Percentiles rank a stretch among this genome's conserved stretches.
Conservation (phyloP, 2,797 vertebrate genomes). For the Coregonus suidteri region DNA sequence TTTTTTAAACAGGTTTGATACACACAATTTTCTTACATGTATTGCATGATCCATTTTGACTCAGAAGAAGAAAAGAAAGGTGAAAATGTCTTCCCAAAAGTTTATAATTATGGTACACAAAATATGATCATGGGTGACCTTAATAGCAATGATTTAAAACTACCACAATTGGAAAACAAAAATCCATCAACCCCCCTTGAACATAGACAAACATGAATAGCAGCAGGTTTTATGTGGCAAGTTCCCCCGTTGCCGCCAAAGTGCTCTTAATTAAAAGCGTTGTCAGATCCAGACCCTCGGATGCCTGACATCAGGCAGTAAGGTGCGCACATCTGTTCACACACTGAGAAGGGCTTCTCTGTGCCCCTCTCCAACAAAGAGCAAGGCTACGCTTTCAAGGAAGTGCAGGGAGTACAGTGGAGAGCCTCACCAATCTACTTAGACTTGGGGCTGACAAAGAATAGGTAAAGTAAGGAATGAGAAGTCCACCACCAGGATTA, state of each 20-base stretch:
- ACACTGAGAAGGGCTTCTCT: constrained; percentile 47
- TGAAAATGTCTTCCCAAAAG: too few species aligned
- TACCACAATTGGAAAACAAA: constrained; percentile 35
- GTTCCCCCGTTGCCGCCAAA: constrained; percentile 88
- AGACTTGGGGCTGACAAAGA: constrained; percentile 46
- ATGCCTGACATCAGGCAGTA: constrained; percentile 83
- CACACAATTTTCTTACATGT: constrained; percentile 11
- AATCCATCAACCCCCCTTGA: constrained; percentile 54
- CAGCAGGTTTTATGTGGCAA: constrained; percentile 86
- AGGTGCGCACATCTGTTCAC: constrained; percentile 78
- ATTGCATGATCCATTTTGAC: constrained; percentile 27
- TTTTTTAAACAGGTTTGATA: constrained; percentile 9
- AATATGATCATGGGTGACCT: constrained; percentile 31
- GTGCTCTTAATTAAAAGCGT: constrained; percentile 85
- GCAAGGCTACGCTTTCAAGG: constrained; percentile 35
- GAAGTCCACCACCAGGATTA: constrained; percentile 8
- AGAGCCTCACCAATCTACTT: constrained; percentile 31
- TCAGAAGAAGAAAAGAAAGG: too few species aligned
- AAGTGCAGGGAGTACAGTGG: constrained; percentile 59
- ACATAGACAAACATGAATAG: constrained; percentile 89
- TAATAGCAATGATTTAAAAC: constrained; percentile 25
- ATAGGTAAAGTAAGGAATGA: constrained; percentile 45
- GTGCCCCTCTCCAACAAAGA: constrained; percentile 41
- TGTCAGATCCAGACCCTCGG: constrained; percentile 66
- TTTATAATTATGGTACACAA: background rate